A percentile compares a stretch with the other conserved stretches of the same genome.
These are phyloP conservation scores for Oncorhynchus kisutch DNA, from an alignment of 2,113 vertebrate species.

Conservation along the genomic window DNA sequence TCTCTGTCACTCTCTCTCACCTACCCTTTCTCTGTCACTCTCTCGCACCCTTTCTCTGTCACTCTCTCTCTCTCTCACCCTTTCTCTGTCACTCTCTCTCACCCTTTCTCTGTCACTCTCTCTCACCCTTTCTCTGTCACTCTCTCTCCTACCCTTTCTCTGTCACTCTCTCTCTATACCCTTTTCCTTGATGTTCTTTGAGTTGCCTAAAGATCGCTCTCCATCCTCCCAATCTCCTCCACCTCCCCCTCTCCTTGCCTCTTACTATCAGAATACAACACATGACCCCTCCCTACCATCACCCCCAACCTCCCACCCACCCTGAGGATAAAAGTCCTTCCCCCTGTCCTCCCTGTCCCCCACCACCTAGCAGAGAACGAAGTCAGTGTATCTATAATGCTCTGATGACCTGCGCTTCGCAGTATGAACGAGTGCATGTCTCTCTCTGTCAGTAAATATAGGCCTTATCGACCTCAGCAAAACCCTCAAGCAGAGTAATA, in stretches of 20 bases:
- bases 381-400: slow-evolving; percentile 51
- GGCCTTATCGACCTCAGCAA: slow-evolving; percentile 38
- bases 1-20: background rate
- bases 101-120: slow-evolving; percentile 6
- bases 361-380: slow-evolving; percentile 31
- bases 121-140: background rate
- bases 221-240: slow-evolving; percentile 11
- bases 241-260: slow-evolving; percentile 1
- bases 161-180: background rate
- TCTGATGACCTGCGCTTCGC: slow-evolving; percentile 56
- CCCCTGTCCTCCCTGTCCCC: slow-evolving; percentile 2
- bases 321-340: slow-evolving; percentile 14
- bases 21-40: no score
- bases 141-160: background rate
- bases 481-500: slow-evolving; percentile 26
- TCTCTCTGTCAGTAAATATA: slow-evolving; percentile 37
- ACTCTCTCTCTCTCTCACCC: background rate
- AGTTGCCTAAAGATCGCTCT: background rate
- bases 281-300: background rate
- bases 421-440: slow-evolving; percentile 58
- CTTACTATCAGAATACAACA: background rate
- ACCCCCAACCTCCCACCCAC: background rate
- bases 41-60: no score
- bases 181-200: slow-evolving; percentile 19
- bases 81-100: background rate